phyloP scores from a whole-genome alignment of 2,113 vertebrate species.

The Pangasianodon gigas region DNA sequence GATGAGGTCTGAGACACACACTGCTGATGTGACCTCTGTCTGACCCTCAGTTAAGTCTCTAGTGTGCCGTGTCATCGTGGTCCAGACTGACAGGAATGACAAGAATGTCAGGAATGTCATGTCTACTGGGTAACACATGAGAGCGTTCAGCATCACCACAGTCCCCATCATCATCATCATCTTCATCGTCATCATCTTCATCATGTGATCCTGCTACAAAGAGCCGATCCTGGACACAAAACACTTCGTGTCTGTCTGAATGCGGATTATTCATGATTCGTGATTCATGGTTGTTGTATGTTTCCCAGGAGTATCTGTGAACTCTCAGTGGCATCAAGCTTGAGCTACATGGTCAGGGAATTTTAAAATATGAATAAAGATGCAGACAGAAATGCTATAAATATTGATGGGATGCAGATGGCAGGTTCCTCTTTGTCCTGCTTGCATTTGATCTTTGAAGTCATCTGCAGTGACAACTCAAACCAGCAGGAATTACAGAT shows the following conservation, averaged over 20 bases:
- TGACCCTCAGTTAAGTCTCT: not conserved
- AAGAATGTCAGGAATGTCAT: not conserved
- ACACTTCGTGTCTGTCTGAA: not conserved
- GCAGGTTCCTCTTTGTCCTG: not conserved
- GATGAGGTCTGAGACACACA: not conserved
- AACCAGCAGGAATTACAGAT: not conserved
- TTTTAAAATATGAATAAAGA: slow-evolving; percentile 33
- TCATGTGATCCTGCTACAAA: not conserved
- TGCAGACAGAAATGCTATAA: slow-evolving; percentile 30
- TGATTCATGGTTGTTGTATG: not conserved
- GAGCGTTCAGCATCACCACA: not conserved
- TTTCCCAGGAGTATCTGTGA: not conserved
- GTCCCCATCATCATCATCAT: not conserved
- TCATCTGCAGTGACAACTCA: not conserved
- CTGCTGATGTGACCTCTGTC: not conserved
- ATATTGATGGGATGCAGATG: slow-evolving; percentile 50
- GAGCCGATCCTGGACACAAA: not conserved
- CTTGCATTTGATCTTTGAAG: slow-evolving; percentile 46
- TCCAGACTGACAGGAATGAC: not conserved
- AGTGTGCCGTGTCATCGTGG: not conserved
- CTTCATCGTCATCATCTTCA: not conserved
- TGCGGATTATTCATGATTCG: not conserved
- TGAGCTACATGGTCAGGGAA: not conserved
- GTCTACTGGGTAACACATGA: not conserved
- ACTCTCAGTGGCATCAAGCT: not conserved